These are phyloP conservation scores for Notospermus geniculatus DNA, from an alignment of 1,140 invertebrate species.

Conservation along the genomic window DNA sequence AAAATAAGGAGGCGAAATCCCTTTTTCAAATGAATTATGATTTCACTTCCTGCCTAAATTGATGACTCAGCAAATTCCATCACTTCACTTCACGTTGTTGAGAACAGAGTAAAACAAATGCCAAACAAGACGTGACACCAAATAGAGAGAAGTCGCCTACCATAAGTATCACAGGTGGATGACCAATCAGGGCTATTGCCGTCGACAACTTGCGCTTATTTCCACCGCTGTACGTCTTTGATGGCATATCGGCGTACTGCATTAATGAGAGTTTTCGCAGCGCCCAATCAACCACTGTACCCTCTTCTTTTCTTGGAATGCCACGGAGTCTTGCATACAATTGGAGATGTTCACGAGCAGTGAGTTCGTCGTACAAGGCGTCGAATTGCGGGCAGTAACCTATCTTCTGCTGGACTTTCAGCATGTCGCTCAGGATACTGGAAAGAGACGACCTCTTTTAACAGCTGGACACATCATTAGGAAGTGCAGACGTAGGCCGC, in stretches of 20 bases:
- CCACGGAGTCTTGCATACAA: slow-evolving; percentile 76
- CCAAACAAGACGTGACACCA: too few species aligned
- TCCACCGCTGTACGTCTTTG: slow-evolving; percentile 66
- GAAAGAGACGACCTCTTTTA: too few species aligned
- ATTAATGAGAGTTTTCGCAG: slow-evolving; percentile 42
- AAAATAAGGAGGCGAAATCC: slow-evolving; percentile 64
- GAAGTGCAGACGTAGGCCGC: too few species aligned
- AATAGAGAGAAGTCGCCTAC: too few species aligned
- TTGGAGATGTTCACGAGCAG: slow-evolving; percentile 72
- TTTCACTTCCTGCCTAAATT: too few species aligned
- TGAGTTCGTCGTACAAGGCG: slow-evolving; percentile 77
- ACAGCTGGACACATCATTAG: too few species aligned
- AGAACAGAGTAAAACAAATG: too few species aligned
- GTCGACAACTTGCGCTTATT: slow-evolving; percentile 60
- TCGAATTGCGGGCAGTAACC: slow-evolving; percentile 67
- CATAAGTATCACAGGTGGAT: slow-evolving; percentile 75
- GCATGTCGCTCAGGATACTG: slow-evolving; percentile 43
- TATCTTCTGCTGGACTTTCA: slow-evolving; percentile 51
- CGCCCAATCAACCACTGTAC: slow-evolving; percentile 45
- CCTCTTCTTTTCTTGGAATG: slow-evolving; percentile 44
- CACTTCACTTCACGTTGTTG: background rate
- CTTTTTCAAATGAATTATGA: too few species aligned
- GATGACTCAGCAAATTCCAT: background rate
- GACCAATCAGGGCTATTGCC: slow-evolving; percentile 62
- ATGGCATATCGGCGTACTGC: slow-evolving; percentile 45